Evolutionary conservation across 2,888 invertebrate species (phyloP).

Genomic region (Hypena proboscidalis): DNA sequence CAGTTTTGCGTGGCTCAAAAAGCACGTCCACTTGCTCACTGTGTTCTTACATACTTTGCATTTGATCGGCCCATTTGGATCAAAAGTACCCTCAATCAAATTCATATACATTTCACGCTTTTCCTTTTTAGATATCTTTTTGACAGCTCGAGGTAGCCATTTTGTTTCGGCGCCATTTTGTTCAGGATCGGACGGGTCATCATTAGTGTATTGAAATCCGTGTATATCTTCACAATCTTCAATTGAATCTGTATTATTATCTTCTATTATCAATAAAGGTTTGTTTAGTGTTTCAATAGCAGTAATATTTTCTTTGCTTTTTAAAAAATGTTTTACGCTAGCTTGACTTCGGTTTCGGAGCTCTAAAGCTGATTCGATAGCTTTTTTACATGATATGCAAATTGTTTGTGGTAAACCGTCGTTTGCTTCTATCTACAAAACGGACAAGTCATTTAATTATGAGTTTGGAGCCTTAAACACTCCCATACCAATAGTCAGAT

Average conservation of each 20-base stretch:
- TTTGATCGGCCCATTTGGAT: slow-evolving; percentile 40
- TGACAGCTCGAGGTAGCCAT: slow-evolving; percentile 15
- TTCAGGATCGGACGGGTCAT: slow-evolving; percentile 18
- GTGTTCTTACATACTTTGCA: slow-evolving; percentile 48
- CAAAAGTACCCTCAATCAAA: slow-evolving; percentile 43
- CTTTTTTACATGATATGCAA: slow-evolving; percentile 22
- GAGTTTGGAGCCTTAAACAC: not conserved
- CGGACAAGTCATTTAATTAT: not conserved
- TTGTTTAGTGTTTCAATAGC: not conserved
- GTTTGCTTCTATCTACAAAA: slow-evolving; percentile 24
- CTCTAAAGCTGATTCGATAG: slow-evolving; percentile 11
- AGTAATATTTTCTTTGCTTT: not conserved
- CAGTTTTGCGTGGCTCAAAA: slow-evolving; percentile 45
- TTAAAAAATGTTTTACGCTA: slow-evolving; percentile 8
- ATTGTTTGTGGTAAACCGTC: slow-evolving; percentile 30
- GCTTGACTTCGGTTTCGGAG: slow-evolving; percentile 17
- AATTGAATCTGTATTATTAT: slow-evolving; percentile 1
- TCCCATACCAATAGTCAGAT: too few relatives aligned
- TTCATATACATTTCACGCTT: slow-evolving; percentile 37
- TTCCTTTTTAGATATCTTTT: slow-evolving; percentile 30
- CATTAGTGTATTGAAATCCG: too few relatives aligned
- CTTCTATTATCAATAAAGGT: not conserved
- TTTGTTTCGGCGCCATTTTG: slow-evolving; percentile 19
- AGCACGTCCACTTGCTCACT: slow-evolving; percentile 49
- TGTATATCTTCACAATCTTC: slow-evolving; percentile 11